Conservation (phyloP, 2,888 invertebrate genomes). For the Mythimna albipuncta region DNA sequence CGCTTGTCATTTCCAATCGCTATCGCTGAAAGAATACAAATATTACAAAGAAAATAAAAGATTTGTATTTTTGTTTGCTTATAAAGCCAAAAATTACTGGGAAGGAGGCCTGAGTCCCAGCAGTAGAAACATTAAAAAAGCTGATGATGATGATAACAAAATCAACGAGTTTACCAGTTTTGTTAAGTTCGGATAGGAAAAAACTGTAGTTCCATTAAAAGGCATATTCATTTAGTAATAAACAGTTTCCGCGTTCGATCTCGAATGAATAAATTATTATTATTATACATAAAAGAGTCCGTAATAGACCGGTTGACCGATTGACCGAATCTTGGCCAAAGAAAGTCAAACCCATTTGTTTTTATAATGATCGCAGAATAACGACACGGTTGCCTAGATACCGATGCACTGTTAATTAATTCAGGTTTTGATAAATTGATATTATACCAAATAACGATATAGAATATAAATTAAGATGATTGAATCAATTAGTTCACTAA, state of each 20-base stretch:
- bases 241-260: conserved; percentile 42
- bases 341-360: conserved; percentile 61
- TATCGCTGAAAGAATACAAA: too few relatives aligned
- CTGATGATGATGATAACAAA: too few relatives aligned
- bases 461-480: conserved; percentile 4
- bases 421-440: conserved; percentile 16
- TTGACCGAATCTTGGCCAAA: conserved; percentile 62
- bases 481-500: not conserved
- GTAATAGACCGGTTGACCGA: conserved; percentile 62
- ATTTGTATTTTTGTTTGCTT: too few relatives aligned
- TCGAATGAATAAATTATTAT: conserved; percentile 37
- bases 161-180: too few relatives aligned
- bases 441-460: not conserved
- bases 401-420: conserved; percentile 32
- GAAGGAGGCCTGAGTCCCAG: too few relatives aligned
- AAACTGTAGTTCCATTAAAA: not conserved
- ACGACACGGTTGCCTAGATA: conserved; percentile 48
- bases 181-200: too few relatives aligned
- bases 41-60: too few relatives aligned
- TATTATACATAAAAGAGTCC: conserved; percentile 49
- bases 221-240: conserved; percentile 1
- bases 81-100: too few relatives aligned
- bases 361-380: conserved; percentile 43
- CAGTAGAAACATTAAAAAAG: too few relatives aligned
- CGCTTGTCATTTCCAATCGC: too few relatives aligned